Conservation (phyloP, 2,888 invertebrate species). For the Xanthia togata region DNA sequence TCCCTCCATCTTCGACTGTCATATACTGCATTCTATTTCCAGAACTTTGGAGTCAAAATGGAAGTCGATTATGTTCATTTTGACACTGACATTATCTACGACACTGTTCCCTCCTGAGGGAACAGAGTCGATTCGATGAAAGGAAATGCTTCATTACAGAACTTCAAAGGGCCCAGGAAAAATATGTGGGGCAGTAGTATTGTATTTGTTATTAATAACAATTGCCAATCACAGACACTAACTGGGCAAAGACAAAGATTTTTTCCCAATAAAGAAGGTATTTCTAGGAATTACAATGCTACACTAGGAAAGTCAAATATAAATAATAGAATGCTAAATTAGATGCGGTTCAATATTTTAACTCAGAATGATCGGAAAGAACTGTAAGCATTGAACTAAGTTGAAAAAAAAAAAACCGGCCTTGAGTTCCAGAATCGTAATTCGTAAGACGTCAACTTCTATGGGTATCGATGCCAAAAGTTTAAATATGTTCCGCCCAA, state of each 20-base stretch:
- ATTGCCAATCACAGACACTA: neutral
- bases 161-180: neutral
- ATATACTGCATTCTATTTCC: neutral
- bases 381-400: too few relatives aligned
- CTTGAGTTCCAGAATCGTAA: neutral
- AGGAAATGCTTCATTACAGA: slow-evolving; percentile 4
- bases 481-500: neutral
- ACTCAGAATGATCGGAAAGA: neutral
- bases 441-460: neutral
- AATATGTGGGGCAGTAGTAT: neutral
- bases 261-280: neutral
- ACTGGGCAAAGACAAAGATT: neutral
- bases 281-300: neutral
- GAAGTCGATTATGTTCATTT: neutral
- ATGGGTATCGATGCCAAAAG: neutral
- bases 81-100: neutral
- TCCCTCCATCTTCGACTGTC: neutral
- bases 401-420: neutral
- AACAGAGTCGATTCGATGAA: neutral
- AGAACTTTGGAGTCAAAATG: neutral
- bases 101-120: neutral
- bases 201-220: neutral
- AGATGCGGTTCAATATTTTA: neutral
- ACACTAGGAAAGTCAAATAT: neutral
- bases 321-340: too few relatives aligned